Percentiles rank a stretch among this genome's conserved stretches.
Conservation (phyloP, 2,113 vertebrate species). For the Sceloporus tristichus region DNA sequence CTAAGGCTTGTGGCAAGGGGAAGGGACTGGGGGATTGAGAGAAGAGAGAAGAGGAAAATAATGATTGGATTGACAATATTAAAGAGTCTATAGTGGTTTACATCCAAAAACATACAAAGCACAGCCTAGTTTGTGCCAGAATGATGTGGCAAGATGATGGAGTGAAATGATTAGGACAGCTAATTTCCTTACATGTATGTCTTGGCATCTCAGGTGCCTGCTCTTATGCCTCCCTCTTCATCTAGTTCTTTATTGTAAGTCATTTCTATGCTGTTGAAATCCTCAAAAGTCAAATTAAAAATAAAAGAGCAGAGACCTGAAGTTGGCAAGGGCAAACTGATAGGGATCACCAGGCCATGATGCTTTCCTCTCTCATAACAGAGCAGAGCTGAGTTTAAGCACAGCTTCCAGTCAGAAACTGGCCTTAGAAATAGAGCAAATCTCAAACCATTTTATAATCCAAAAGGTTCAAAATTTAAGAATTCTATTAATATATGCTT, state of each 20-base stretch:
- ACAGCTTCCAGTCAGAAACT: neutral
- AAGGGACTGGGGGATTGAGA: too few species aligned
- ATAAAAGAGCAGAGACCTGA: neutral
- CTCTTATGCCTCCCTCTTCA: too few species aligned
- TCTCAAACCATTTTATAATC: conserved; percentile 25
- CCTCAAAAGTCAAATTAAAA: neutral
- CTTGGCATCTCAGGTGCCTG: neutral
- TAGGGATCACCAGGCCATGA: too few species aligned
- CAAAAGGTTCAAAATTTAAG: conserved; percentile 1
- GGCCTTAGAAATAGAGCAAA: neutral
- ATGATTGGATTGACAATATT: too few species aligned
- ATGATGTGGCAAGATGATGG: too few species aligned
- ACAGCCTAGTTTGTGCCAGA: too few species aligned
- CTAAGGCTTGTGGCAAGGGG: too few species aligned
- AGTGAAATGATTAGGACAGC: neutral
- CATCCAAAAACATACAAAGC: too few species aligned
- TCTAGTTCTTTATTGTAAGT: neutral
- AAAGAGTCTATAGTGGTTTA: neutral
- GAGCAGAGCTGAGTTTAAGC: neutral
- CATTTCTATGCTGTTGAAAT: neutral
- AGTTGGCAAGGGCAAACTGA: neutral
- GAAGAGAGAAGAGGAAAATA: too few species aligned
- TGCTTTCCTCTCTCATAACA: neutral
- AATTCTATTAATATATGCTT: conserved; percentile 9
- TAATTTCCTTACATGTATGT: neutral